Evolutionary conservation across 2,888 invertebrate species (phyloP).

Genomic region (Phania funesta): DNA sequence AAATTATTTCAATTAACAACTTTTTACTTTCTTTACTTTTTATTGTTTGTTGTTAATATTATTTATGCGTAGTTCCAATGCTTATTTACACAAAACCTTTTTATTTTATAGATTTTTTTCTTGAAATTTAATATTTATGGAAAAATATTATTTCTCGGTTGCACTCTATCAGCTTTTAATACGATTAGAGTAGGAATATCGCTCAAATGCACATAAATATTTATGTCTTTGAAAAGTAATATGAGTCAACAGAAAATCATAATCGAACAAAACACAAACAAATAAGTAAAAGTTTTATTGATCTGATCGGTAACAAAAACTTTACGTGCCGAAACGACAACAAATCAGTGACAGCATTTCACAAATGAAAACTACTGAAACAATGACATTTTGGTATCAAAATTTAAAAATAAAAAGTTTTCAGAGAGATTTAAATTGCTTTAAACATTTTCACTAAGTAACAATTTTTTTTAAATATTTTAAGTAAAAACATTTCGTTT

Average conservation of each 20-base stretch:
- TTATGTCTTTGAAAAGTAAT: slow-evolving; percentile 18
- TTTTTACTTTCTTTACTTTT: neutral
- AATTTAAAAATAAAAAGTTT: neutral
- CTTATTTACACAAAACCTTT: neutral
- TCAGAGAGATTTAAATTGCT: neutral
- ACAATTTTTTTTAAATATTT: no score
- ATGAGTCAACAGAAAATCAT: neutral
- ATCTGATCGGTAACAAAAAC: slow-evolving; percentile 15
- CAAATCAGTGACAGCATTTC: slow-evolving; percentile 44
- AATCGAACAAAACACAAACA: neutral
- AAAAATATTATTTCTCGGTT: slow-evolving; percentile 1
- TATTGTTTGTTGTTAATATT: neutral
- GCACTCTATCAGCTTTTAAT: slow-evolving; percentile 7
- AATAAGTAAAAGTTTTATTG: slow-evolving; percentile 52
- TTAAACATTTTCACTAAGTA: no score
- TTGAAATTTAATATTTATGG: slow-evolving; percentile 30
- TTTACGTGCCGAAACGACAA: slow-evolving; percentile 41
- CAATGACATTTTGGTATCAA: neutral
- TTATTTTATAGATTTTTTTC: neutral
- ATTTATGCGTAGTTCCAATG: neutral
- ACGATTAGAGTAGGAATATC: slow-evolving; percentile 44
- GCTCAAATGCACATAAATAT: neutral
- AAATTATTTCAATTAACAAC: no score
- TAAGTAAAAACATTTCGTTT: no score
- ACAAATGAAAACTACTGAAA: neutral